These are phyloP conservation scores for Lacerta agilis DNA, from an alignment of 2,797 vertebrate species.

Conservation along the genomic window DNA sequence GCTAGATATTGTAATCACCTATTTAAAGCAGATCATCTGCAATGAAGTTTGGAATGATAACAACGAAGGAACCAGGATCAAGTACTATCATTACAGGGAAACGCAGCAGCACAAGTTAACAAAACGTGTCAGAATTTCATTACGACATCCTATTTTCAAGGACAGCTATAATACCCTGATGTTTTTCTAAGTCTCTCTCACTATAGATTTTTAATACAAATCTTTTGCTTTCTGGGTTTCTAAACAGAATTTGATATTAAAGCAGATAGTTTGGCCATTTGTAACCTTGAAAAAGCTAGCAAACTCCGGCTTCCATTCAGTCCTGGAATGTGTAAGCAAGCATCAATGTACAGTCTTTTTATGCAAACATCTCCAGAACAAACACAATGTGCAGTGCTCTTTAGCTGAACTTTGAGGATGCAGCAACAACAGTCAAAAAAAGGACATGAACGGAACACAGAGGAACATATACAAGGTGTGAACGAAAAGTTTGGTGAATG, in stretches of 20 bases:
- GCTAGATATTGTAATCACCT: slow-evolving; percentile 47
- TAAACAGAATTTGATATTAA: not conserved
- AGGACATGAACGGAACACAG: not conserved
- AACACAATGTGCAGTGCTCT: not conserved
- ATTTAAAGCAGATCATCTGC: slow-evolving; percentile 43
- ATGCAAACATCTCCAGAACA: not conserved
- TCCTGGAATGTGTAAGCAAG: not conserved
- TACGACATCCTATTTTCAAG: slow-evolving; percentile 26
- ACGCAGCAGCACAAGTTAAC: slow-evolving; percentile 21
- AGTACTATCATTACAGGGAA: not conserved
- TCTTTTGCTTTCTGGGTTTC: slow-evolving; percentile 10
- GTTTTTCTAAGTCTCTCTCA: not conserved
- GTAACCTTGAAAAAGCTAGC: not conserved
- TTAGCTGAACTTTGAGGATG: not conserved
- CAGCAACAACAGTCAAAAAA: not conserved
- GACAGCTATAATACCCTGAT: not conserved
- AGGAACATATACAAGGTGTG: not conserved
- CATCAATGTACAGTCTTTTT: not conserved
- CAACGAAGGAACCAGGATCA: not conserved
- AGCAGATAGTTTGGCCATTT: not conserved
- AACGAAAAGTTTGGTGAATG: no score
- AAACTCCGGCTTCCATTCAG: not conserved
- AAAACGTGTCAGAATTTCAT: slow-evolving; percentile 35
- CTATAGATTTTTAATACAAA: not conserved
- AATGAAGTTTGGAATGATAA: slow-evolving; percentile 35